phyloP scores from a whole-genome alignment of 2,113 vertebrate genomes.

The Bubalus kerabau region DNA sequence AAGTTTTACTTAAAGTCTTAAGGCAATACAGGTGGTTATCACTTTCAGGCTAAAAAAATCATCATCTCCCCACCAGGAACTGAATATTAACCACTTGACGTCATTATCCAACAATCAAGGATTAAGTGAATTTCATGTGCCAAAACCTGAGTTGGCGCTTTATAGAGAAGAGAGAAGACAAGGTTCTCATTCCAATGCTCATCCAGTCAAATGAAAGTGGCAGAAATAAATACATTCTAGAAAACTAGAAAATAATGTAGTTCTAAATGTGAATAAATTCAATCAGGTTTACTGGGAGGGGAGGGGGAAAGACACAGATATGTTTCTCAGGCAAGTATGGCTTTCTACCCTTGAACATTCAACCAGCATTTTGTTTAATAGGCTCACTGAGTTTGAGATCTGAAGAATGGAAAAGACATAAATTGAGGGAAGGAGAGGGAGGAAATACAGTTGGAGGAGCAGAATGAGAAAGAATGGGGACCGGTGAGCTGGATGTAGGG shows the following conservation, averaged over 20 bases:
- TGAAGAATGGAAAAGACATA: not conserved
- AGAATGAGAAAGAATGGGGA: not conserved
- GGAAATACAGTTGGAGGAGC: not conserved
- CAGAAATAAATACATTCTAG: not conserved
- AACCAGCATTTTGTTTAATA: not conserved
- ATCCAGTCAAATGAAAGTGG: too few relatives aligned
- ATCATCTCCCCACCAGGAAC: not conserved
- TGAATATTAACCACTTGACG: not conserved
- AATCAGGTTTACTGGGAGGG: not conserved
- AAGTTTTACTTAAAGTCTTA: not conserved
- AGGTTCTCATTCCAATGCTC: not conserved
- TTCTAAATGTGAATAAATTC: not conserved
- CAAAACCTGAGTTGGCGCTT: not conserved
- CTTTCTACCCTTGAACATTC: not conserved
- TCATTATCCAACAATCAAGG: not conserved
- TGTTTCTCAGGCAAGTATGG: not conserved
- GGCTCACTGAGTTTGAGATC: not conserved
- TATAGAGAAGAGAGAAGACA: not conserved
- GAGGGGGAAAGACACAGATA: not conserved
- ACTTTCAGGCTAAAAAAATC: not conserved
- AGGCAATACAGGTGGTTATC: not conserved
- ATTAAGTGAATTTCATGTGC: not conserved
- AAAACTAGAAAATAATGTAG: not conserved
- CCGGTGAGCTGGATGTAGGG: not conserved
- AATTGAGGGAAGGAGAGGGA: not conserved